Evolutionary conservation across 2,888 invertebrate species (phyloP).

Genomic region (Sepioteuthis lessoniana): DNA sequence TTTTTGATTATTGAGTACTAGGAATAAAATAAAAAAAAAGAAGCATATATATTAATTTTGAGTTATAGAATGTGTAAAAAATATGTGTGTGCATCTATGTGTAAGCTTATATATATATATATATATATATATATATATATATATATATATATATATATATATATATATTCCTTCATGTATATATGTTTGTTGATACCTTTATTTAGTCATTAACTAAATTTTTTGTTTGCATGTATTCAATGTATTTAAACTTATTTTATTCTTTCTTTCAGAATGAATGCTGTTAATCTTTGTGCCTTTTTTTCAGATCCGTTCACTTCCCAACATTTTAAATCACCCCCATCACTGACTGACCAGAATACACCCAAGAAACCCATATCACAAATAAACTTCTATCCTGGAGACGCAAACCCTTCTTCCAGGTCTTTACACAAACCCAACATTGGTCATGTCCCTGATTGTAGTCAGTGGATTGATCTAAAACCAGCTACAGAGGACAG

Average conservation of each 20-base stretch:
- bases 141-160: too few species aligned
- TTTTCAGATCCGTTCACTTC: constrained; percentile 10
- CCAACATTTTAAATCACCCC: constrained; percentile 33
- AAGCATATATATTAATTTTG: too few species aligned
- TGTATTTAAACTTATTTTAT: background rate
- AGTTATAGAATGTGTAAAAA: too few species aligned
- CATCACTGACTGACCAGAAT: constrained; percentile 4
- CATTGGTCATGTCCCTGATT: background rate
- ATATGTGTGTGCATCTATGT: too few species aligned
- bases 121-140: too few species aligned
- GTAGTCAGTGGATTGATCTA: constrained; percentile 14
- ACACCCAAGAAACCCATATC: constrained; percentile 33
- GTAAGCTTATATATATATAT: too few species aligned
- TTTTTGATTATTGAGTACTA: too few species aligned
- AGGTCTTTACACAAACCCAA: constrained; percentile 33
- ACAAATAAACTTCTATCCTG: constrained; percentile 23
- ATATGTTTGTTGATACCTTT: too few species aligned
- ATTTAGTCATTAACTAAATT: background rate
- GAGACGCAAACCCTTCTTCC: constrained; percentile 33
- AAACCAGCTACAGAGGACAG: constrained; percentile 23
- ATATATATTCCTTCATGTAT: too few species aligned
- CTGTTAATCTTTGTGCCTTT: background rate
- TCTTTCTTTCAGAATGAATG: background rate
- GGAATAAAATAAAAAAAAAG: too few species aligned
- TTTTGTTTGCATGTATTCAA: background rate